Conservation (phyloP, 2,888 invertebrate species). For the Rapana venosa region DNA sequence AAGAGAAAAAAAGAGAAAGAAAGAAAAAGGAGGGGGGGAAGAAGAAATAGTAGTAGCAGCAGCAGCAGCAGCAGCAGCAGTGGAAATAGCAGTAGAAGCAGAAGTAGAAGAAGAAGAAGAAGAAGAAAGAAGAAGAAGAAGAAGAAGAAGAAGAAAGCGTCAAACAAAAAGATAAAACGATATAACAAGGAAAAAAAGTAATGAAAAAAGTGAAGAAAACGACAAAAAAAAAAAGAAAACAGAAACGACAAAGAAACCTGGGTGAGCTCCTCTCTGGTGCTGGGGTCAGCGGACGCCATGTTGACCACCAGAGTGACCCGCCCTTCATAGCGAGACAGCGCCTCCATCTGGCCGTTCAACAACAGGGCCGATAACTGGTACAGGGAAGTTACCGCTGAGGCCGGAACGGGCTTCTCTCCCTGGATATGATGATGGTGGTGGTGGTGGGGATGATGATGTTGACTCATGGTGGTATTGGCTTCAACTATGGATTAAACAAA, state of each 20-base stretch:
- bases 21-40: neutral
- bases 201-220: neutral
- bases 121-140: neutral
- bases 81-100: neutral
- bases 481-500: neutral
- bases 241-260: conserved; percentile 44
- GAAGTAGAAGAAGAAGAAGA: neutral
- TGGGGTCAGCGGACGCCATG: conserved; percentile 54
- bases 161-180: neutral
- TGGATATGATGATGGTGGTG: neutral
- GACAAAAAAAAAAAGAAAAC: neutral
- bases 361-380: conserved; percentile 54
- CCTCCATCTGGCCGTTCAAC: conserved; percentile 52
- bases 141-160: neutral
- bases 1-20: neutral
- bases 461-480: neutral
- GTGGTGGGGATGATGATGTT: neutral
- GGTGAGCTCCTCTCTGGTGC: conserved; percentile 49
- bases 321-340: conserved; percentile 53
- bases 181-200: neutral
- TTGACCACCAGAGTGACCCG: conserved; percentile 53
- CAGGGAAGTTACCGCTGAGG: conserved; percentile 52
- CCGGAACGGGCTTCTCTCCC: conserved; percentile 48
- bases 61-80: no score
- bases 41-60: neutral